Percentiles rank a stretch among this genome's conserved stretches.
Conservation (phyloP, 2,797 vertebrate genomes). For the Sebastes vulpes region DNA sequence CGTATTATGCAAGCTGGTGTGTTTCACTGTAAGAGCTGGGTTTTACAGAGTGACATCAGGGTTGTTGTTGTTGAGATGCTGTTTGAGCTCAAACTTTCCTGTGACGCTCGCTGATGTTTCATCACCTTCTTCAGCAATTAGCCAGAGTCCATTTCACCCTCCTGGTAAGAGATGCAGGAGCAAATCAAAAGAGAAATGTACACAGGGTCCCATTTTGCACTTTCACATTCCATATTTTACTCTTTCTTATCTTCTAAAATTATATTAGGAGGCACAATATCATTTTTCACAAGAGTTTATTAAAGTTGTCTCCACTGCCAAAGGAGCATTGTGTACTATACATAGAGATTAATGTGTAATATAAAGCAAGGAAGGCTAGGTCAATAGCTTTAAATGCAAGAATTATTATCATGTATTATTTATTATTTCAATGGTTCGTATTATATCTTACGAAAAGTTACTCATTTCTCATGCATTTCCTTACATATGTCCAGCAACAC, state of each 20-base stretch:
- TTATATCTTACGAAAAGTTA: too few relatives aligned
- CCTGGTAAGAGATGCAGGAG: background rate
- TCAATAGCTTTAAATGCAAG: background rate
- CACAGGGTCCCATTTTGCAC: conserved; percentile 10
- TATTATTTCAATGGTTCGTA: too few relatives aligned
- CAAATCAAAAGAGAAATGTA: conserved; percentile 30
- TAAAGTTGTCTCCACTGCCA: background rate
- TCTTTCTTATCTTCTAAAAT: conserved; percentile 30
- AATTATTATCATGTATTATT: background rate
- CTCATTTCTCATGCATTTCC: too few relatives aligned
- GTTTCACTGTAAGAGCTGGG: conserved; percentile 9
- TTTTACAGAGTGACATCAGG: conserved; percentile 50
- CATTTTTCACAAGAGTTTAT: conserved; percentile 16
- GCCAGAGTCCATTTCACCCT: conserved; percentile 1
- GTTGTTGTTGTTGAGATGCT: conserved; percentile 18
- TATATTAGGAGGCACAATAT: conserved; percentile 6
- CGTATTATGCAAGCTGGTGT: conserved; percentile 47
- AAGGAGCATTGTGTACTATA: background rate
- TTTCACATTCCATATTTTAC: conserved; percentile 33
- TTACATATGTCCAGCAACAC: too few relatives aligned
- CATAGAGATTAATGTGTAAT: background rate
- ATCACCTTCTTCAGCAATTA: conserved; percentile 35
- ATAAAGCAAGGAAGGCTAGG: background rate
- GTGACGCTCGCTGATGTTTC: conserved; percentile 26
- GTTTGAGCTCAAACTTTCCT: conserved; percentile 11